phyloP scores from a whole-genome alignment of 1,140 invertebrate genomes.

The Lordiphosa clarofinis region DNA sequence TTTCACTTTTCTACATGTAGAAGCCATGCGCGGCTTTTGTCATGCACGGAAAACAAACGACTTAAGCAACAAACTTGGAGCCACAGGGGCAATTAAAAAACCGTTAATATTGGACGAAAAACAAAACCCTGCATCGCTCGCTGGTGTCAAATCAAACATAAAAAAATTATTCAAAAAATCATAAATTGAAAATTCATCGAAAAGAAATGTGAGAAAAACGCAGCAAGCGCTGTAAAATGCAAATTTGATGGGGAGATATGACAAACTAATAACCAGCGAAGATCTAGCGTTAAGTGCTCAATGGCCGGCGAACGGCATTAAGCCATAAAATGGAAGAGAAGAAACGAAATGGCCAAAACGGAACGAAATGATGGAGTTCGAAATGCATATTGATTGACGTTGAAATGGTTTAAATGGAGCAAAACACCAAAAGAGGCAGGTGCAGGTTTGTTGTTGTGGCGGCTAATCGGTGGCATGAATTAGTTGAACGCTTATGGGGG shows the following conservation, averaged over 20 bases:
- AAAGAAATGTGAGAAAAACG: slow-evolving; percentile 67
- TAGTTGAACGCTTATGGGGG: slow-evolving; percentile 71
- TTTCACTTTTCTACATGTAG: slow-evolving; percentile 64
- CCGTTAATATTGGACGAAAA: slow-evolving; percentile 56
- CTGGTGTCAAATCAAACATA: slow-evolving; percentile 75
- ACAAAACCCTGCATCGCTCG: slow-evolving; percentile 46
- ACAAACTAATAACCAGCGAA: slow-evolving; percentile 21
- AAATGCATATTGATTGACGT: slow-evolving; percentile 77
- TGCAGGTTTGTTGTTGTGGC: slow-evolving; percentile 50
- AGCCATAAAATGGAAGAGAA: slow-evolving; percentile 61
- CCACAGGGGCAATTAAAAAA: slow-evolving; percentile 67
- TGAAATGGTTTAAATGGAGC: slow-evolving; percentile 72
- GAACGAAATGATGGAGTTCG: slow-evolving; percentile 65
- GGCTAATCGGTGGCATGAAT: slow-evolving; percentile 76
- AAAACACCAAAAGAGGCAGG: slow-evolving; percentile 52
- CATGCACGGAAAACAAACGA: slow-evolving; percentile 67
- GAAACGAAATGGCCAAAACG: slow-evolving; percentile 50
- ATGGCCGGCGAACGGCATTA: slow-evolving; percentile 72
- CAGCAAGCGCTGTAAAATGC: slow-evolving; percentile 62
- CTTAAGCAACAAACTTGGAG: slow-evolving; percentile 46
- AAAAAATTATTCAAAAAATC: slow-evolving; percentile 55
- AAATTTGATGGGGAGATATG: slow-evolving; percentile 44
- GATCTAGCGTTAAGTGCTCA: slow-evolving; percentile 75
- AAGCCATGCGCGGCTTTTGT: slow-evolving; percentile 42
- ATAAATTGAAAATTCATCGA: slow-evolving; percentile 64